Evolutionary conservation across 2,888 invertebrate species (phyloP), one percentile per base, ranked within the genome.

Genomic region (Argyresthia goedartella): DNA sequence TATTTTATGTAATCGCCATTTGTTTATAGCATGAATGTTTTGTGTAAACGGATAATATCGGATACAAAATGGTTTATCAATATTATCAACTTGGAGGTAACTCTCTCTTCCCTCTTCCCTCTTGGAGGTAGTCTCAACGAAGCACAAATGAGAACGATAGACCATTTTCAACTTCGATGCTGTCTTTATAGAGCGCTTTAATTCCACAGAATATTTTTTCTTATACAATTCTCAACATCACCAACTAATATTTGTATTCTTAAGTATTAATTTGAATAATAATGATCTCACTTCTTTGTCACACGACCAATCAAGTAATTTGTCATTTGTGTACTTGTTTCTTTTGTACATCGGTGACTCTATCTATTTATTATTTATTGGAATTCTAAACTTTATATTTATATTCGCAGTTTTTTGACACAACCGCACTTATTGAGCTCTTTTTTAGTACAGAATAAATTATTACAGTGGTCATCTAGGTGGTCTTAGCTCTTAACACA

Each of bases 271-370:
- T 81, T 76, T 78, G 77, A 81, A 76, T 79, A 74, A 73, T 73
- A 74, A 76, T 85, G 85, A 86, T 86, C 85, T 86, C 85, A 86
- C 77, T 77, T 71, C 74, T 71, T 74, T 79, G 81, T 85, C 81
- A 80, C 81, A 80, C 73, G 65, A 67, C 66, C 70, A 67, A 63
- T 67, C 62, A 60, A 63, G 72, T 74, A 71, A 74, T 71, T 69
- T 76, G 74, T 76, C 73, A 72, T 66, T 63, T 56, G 50, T 14
- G 43, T 53, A 55, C 52, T 55, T 57, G 54, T 51, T 52, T 9
- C 15, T 13, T 36, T 35, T 42, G 25, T 48, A 34, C 11, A 35
- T 11, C 46, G 9, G 10, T 15, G 11, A 39, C 51, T 44, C 34
- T 51, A 42, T 52, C 50, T 45, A 51, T 50, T 53, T 53, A 52